These are phyloP conservation scores for Lagria hirta DNA, from an alignment of 2,888 invertebrate species.

Conservation along the genomic window DNA sequence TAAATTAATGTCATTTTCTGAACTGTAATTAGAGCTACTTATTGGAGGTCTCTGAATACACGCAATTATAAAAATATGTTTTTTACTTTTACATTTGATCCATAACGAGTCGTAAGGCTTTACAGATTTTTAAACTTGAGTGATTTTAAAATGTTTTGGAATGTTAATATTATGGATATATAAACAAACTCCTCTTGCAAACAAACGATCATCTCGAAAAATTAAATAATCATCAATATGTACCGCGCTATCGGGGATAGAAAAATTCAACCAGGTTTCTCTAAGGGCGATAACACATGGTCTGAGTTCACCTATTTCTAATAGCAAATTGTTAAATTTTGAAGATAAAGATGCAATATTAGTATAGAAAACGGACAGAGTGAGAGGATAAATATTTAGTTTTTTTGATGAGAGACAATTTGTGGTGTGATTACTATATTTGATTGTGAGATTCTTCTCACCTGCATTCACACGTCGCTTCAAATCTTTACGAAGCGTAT, in stretches of 20 bases:
- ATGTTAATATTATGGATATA: slow-evolving; percentile 2
- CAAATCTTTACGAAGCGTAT: no score
- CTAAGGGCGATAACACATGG: slow-evolving; percentile 1
- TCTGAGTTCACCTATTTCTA: slow-evolving; percentile 1
- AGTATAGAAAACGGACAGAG: slow-evolving; percentile 1
- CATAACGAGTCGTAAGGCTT: slow-evolving; percentile 3
- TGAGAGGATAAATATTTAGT: slow-evolving; percentile 2
- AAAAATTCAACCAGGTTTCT: slow-evolving; percentile 1
- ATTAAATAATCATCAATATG: slow-evolving; percentile 2
- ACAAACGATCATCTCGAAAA: slow-evolving; percentile 3
- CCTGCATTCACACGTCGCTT: no score
- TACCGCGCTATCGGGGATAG: not conserved
- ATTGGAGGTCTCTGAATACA: slow-evolving; percentile 5
- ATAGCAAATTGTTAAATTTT: slow-evolving; percentile 4
- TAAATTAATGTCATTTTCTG: slow-evolving; percentile 4
- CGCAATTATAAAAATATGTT: slow-evolving; percentile 1
- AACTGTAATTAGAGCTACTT: slow-evolving; percentile 1
- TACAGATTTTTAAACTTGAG: slow-evolving; percentile 5
- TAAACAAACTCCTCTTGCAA: slow-evolving; percentile 1
- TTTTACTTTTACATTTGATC: slow-evolving; percentile 2
- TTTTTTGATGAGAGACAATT: no score
- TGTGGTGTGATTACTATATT: no score
- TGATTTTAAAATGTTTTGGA: slow-evolving; percentile 1
- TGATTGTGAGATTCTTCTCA: no score
- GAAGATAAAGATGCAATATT: slow-evolving; percentile 6